phyloP scores from a whole-genome alignment of 2,888 invertebrate genomes.

The Ichneumoninae sp. region DNA sequence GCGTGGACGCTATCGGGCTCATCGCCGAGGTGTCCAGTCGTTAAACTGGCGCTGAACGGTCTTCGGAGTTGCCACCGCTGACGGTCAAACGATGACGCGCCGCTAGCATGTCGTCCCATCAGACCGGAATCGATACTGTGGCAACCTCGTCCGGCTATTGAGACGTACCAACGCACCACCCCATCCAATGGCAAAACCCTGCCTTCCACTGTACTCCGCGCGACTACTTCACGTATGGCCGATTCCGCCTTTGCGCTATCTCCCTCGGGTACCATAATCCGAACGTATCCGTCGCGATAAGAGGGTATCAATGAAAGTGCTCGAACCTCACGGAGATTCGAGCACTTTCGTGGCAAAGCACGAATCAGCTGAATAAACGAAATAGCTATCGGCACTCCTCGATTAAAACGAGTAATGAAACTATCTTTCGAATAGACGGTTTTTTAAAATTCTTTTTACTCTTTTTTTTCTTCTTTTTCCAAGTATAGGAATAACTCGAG shows the following conservation, averaged over 20 bases:
- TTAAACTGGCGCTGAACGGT: neutral
- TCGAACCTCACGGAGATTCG: neutral
- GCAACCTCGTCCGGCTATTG: slow-evolving; percentile 54
- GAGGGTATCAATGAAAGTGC: neutral
- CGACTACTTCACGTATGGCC: neutral
- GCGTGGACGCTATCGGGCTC: neutral
- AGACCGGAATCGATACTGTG: slow-evolving; percentile 53
- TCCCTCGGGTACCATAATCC: neutral
- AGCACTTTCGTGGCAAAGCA: neutral
- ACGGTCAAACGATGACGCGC: slow-evolving; percentile 48
- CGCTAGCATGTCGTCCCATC: slow-evolving; percentile 50
- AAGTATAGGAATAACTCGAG: neutral
- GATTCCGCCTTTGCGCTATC: neutral
- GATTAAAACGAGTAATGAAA: neutral
- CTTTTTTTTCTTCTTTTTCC: neutral
- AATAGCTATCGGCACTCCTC: neutral
- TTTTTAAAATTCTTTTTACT: neutral
- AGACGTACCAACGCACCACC: slow-evolving; percentile 25
- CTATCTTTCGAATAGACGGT: too few relatives aligned
- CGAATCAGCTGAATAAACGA: neutral
- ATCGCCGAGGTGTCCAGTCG: slow-evolving; percentile 5
- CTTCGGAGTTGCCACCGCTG: neutral
- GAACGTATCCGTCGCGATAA: neutral
- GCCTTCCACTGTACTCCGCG: neutral
- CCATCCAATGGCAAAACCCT: slow-evolving; percentile 21